These are phyloP conservation scores for Cepaea nemoralis DNA, from an alignment of 1,140 invertebrate species.

Conservation along the genomic window DNA sequence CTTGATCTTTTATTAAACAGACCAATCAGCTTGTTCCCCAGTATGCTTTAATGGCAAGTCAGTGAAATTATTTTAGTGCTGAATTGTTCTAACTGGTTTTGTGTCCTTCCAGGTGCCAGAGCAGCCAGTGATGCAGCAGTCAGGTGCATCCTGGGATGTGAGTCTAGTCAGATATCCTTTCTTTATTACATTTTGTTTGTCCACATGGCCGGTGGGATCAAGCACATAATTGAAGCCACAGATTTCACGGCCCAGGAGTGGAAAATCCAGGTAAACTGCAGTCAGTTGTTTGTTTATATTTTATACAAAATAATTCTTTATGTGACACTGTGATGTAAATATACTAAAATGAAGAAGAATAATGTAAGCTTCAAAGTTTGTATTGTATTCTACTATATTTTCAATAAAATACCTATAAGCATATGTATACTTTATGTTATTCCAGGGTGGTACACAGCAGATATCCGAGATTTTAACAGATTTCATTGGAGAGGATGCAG, in stretches of 20 bases:
- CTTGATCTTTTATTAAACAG: too few species aligned
- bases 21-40: too few species aligned
- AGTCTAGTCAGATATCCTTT: constrained; percentile 69
- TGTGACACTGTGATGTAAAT: too few species aligned
- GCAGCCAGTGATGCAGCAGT: constrained; percentile 57
- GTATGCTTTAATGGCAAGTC: too few species aligned
- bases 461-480: constrained; percentile 65
- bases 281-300: neutral
- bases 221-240: constrained; percentile 65
- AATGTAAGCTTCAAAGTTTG: too few species aligned
- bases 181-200: constrained; percentile 71
- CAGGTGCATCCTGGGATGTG: constrained; percentile 66
- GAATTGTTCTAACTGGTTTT: too few species aligned
- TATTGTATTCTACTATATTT: too few species aligned
- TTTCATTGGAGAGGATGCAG: constrained; percentile 60
- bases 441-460: constrained; percentile 72
- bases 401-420: too few species aligned
- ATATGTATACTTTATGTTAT: too few species aligned
- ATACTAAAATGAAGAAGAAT: too few species aligned
- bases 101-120: constrained; percentile 55
- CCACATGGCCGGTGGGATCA: constrained; percentile 67
- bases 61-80: too few species aligned
- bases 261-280: constrained; percentile 55
- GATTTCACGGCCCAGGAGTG: constrained; percentile 70
- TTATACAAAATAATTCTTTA: too few species aligned